Evolutionary conservation across 2,113 vertebrate genomes (phyloP).

Genomic region (Passer montanus): DNA sequence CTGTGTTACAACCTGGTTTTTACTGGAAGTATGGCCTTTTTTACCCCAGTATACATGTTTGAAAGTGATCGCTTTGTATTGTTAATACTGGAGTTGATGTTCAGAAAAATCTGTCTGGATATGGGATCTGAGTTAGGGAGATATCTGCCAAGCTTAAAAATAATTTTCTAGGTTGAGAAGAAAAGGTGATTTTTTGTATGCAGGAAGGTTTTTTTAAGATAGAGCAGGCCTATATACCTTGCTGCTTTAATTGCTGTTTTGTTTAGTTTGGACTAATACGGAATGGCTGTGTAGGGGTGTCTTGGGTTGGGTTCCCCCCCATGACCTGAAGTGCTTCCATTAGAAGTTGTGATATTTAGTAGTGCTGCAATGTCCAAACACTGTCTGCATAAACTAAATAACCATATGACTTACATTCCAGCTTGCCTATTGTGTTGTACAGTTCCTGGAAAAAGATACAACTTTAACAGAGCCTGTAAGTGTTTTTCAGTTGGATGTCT

Average conservation of each 20-base stretch:
- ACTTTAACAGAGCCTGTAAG: slow-evolving; percentile 95
- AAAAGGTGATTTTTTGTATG: neutral
- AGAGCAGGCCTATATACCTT: slow-evolving; percentile 1
- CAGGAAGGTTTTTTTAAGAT: slow-evolving; percentile 10
- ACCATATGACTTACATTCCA: slow-evolving; percentile 67
- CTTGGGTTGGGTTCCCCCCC: neutral
- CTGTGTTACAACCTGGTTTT: neutral
- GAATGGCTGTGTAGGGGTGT: neutral
- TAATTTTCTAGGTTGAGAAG: neutral
- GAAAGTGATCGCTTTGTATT: neutral
- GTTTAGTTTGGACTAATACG: slow-evolving; percentile 24
- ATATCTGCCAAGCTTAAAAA: neutral
- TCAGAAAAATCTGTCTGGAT: neutral
- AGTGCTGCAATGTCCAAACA: neutral
- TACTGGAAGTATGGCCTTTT: neutral
- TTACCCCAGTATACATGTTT: neutral
- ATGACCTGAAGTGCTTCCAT: neutral
- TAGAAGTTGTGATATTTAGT: neutral
- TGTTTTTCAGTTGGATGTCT: neutral
- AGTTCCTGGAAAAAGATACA: slow-evolving; percentile 98
- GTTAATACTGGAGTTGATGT: neutral
- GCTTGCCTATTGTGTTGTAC: slow-evolving; percentile 98
- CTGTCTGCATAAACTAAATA: slow-evolving; percentile 32
- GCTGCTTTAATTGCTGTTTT: slow-evolving; percentile 40
- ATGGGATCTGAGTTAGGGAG: neutral